Evolutionary conservation across 2,797 vertebrate species (phyloP).

Genomic region (Pseudochromis fuscus): DNA sequence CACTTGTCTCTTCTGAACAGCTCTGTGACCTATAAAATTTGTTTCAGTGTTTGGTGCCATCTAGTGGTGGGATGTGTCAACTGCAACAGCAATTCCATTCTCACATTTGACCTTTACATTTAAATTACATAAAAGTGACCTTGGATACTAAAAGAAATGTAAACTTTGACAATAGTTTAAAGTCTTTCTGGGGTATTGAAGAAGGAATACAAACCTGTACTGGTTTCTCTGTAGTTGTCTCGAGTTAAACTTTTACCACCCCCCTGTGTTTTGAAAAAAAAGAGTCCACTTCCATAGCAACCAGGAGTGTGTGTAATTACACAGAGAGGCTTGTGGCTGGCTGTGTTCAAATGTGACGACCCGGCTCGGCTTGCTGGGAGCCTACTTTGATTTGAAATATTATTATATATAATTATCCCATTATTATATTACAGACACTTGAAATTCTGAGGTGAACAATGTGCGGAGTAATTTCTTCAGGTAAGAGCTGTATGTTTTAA

Average conservation of each 20-base stretch:
- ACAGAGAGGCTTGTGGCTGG: conserved; percentile 30
- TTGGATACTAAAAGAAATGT: not conserved
- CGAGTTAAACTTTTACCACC: conserved; percentile 74
- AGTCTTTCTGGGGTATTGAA: accelerated
- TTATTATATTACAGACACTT: not conserved
- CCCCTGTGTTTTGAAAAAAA: conserved; percentile 71
- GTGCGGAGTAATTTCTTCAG: conserved; percentile 64
- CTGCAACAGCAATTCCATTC: not conserved
- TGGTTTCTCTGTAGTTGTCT: not conserved
- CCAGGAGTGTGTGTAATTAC: conserved; percentile 73
- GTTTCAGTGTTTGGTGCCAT: conserved; percentile 63
- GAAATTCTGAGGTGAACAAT: conserved; percentile 53
- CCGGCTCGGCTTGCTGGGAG: conserved; percentile 18
- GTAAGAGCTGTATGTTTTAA: conserved; percentile 61
- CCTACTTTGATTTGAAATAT: not conserved
- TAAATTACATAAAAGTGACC: not conserved
- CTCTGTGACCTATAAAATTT: not conserved
- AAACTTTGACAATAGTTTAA: not conserved
- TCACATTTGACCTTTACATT: not conserved
- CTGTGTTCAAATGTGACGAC: conserved; percentile 16
- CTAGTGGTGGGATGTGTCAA: conserved; percentile 54
- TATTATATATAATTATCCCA: no score
- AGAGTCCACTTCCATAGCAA: conserved; percentile 84
- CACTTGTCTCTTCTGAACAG: not conserved
- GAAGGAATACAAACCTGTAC: not conserved